Evolutionary conservation across 1,140 invertebrate genomes (phyloP).

Genomic region (Diachasma alloeum): DNA sequence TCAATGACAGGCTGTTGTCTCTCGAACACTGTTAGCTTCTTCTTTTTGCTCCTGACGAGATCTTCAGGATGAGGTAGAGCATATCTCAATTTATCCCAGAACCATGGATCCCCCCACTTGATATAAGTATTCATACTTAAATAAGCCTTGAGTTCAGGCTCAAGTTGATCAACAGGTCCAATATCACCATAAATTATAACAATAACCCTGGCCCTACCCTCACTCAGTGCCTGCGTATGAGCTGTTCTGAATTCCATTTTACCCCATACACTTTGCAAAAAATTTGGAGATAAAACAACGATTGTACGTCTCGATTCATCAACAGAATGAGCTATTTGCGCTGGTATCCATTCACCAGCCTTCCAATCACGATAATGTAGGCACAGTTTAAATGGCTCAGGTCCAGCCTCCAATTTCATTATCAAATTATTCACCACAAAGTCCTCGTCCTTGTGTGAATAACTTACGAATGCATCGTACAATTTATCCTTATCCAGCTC

Average conservation of each 20-base stretch:
- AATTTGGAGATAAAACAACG: conserved; percentile 82
- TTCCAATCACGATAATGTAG: conserved; percentile 85
- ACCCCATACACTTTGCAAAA: conserved; percentile 86
- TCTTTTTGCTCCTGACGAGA: background rate
- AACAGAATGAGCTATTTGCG: conserved; percentile 82
- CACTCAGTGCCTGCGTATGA: conserved; percentile 78
- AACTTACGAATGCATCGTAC: conserved; percentile 90
- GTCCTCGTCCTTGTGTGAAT: conserved; percentile 81
- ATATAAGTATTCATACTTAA: conserved; percentile 89
- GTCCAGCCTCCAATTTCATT: conserved; percentile 71
- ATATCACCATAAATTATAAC: conserved; percentile 82
- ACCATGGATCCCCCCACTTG: conserved; percentile 85
- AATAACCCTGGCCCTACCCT: conserved; percentile 77
- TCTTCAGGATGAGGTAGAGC: conserved; percentile 70
- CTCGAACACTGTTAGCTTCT: conserved; percentile 36
- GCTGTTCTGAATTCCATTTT: conserved; percentile 85
- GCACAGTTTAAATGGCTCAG: conserved; percentile 73
- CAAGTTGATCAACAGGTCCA: conserved; percentile 70
- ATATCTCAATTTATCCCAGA: conserved; percentile 85
- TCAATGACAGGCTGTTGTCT: conserved; percentile 31
- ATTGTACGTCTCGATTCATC: conserved; percentile 82
- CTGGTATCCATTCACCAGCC: conserved; percentile 79
- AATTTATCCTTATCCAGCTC: conserved; percentile 80
- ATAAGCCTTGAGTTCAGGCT: conserved; percentile 80
- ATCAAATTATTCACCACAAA: conserved; percentile 77